Conservation (phyloP, 2,888 invertebrate genomes). For the Agrotis ipsilon region DNA sequence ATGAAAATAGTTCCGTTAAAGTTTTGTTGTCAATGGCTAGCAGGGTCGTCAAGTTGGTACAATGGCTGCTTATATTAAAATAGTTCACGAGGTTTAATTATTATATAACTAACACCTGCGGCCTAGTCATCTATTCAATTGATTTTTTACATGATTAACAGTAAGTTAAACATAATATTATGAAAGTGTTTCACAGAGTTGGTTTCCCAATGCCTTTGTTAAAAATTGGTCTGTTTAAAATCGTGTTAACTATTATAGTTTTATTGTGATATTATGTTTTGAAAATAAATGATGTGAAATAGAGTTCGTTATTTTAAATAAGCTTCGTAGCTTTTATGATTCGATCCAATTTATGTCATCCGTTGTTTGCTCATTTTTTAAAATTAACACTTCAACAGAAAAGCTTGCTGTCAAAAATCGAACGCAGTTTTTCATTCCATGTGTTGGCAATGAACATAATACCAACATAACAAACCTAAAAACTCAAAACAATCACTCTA, state of each 20-base stretch:
- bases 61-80: constrained; percentile 84
- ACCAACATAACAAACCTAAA: constrained; percentile 18
- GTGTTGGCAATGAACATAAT: constrained; percentile 1
- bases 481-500: not conserved
- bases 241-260: constrained; percentile 42
- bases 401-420: not conserved
- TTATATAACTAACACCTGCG: constrained; percentile 77
- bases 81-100: constrained; percentile 73
- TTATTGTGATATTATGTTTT: constrained; percentile 56
- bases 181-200: constrained; percentile 57
- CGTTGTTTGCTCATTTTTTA: no score
- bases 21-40: constrained; percentile 74
- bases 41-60: constrained; percentile 66
- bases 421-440: constrained; percentile 11
- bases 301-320: constrained; percentile 43
- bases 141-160: constrained; percentile 66
- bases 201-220: constrained; percentile 67
- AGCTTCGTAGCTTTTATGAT: constrained; percentile 44
- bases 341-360: not conserved
- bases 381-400: not conserved
- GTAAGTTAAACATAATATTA: constrained; percentile 67
- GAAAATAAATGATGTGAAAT: constrained; percentile 52
- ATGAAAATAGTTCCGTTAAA: constrained; percentile 81
- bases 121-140: constrained; percentile 70
- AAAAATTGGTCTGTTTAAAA: constrained; percentile 63